phyloP scores from a whole-genome alignment of 2,888 invertebrate species.

The Zygaena filipendulae region DNA sequence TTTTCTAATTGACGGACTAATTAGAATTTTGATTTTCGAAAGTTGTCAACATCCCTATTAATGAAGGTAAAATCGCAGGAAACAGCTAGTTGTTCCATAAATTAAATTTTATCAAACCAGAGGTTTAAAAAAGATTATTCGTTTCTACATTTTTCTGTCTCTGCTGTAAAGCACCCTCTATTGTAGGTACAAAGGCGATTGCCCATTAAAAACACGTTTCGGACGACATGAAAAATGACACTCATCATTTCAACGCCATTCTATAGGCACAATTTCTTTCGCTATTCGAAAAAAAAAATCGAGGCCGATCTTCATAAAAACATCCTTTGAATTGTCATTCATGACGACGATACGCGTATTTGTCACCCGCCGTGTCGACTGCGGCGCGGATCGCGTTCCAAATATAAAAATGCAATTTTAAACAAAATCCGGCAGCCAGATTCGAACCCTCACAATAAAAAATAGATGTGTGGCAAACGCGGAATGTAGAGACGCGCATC shows the following conservation, averaged over 20 bases:
- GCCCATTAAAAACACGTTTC: conserved; percentile 53
- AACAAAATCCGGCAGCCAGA: conserved; percentile 51
- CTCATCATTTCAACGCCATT: conserved; percentile 64
- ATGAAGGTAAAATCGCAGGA: no score
- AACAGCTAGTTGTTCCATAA: no score
- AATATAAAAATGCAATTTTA: conserved; percentile 69
- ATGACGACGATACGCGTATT: conserved; percentile 62
- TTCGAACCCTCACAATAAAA: conserved; percentile 59
- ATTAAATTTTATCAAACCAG: no score
- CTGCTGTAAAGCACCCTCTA: no score
- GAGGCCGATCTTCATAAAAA: conserved; percentile 61
- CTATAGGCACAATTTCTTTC: conserved; percentile 65
- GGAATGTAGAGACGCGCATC: no score
- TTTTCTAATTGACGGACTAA: no score
- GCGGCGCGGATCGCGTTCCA: conserved; percentile 53
- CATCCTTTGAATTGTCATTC: conserved; percentile 69
- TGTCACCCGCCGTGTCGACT: conserved; percentile 57
- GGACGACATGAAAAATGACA: conserved; percentile 62
- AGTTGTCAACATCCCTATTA: no score
- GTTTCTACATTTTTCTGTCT: no score
- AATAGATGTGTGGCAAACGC: conserved; percentile 46
- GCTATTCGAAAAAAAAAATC: conserved; percentile 64
- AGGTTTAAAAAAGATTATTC: no score
- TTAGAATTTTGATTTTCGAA: no score
- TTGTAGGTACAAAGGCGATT: conserved; percentile 48